Evolutionary conservation across 2,797 vertebrate species (phyloP).

Genomic region (Triplophysa yarkandensis): DNA sequence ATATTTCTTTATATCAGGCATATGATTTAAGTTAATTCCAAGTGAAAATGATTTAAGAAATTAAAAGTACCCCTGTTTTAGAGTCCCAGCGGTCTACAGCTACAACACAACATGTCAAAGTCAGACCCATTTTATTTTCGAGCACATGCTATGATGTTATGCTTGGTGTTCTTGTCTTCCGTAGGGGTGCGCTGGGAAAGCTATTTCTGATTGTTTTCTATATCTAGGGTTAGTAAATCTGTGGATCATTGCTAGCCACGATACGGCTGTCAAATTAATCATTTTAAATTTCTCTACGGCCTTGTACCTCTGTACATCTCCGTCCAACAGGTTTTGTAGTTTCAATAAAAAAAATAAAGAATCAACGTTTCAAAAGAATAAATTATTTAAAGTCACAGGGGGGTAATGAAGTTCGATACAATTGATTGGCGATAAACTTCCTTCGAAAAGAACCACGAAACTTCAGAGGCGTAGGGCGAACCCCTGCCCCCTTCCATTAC

Average conservation of each 20-base stretch:
- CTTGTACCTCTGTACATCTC: not conserved
- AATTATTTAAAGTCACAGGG: too few species aligned
- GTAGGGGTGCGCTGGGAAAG: not conserved
- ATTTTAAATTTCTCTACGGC: not conserved
- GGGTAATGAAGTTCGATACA: too few species aligned
- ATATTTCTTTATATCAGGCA: slow-evolving; percentile 16
- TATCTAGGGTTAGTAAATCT: not conserved
- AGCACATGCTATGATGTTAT: not conserved
- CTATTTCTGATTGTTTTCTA: too few species aligned
- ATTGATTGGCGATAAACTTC: too few species aligned
- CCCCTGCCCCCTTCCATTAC: too few species aligned
- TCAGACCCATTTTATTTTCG: not conserved
- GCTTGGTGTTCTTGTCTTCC: not conserved
- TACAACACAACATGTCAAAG: not conserved
- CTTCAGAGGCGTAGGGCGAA: too few species aligned
- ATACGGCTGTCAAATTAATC: not conserved
- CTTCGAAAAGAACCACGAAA: too few species aligned
- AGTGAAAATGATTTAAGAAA: not conserved
- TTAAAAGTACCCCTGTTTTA: too few species aligned
- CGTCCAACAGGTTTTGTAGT: too few species aligned
- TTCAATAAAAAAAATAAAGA: too few species aligned
- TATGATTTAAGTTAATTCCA: slow-evolving; percentile 12
- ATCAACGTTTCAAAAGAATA: too few species aligned
- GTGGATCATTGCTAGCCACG: not conserved
- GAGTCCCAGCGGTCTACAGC: not conserved